Base-by-base conservation (phyloP, 2,113 vertebrate species). In the Chaetodon auriga region DNA sequence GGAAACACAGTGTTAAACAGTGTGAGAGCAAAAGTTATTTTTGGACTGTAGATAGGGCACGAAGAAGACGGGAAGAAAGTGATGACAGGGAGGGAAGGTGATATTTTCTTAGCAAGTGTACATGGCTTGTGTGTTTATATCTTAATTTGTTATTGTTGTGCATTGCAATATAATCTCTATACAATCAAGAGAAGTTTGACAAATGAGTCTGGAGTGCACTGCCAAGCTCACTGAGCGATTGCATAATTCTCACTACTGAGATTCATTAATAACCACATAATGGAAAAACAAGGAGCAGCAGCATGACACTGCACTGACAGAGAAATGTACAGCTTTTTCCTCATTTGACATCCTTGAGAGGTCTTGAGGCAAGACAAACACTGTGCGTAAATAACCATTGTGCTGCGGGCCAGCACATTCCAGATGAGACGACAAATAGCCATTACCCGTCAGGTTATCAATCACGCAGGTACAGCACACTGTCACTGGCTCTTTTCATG, bases 361-460 rank as follows among this genome's bases (percentile, higher is more conserved):
- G 72, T 75, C 61, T 51, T 0, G 6, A 83, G 65, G 84, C 81
- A 58, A 90, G 88, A 85, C 69, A 86, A 90, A 89, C 72, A 75
- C 57, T 12, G 7, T 4, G n/a, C 16, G 46, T 80, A 88, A 92
- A 92, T 88, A 84, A 87, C 36, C 58, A 41, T 23, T 62, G 84
- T 36, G 75, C 87, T 87, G 15, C 51, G 60, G 79, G 80, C 85
- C 6, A 25, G 78, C 64, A 80, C 92, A 92, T 92, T 92, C 89
- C 92, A 75, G 64, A 74, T 81, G 73, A 38, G 80, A 86, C 80
- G 60, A 90, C 87, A 88, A 92, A 93, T 87, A 89, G 92, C 80
- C 79, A 82, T 89, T 91, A 91, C 36, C 61, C 30, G 46, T 36
- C 53, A 2, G 16, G 82, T 82, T 78, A 92, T 93, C 63, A 86